phyloP scores from a whole-genome alignment of 1,140 invertebrate genomes.

The Drosophila tristis region DNA sequence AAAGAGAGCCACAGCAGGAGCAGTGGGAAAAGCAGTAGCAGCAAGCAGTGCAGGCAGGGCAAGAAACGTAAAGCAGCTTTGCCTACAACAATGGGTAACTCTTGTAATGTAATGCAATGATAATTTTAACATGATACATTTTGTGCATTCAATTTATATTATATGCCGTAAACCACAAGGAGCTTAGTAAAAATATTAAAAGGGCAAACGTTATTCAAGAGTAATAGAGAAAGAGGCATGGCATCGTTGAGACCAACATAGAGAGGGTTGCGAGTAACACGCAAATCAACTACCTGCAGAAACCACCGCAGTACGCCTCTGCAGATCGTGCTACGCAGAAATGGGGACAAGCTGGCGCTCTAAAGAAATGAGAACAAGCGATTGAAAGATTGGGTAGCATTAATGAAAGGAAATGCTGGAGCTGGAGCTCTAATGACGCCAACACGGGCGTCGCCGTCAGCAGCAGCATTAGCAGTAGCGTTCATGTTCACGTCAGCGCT shows the following conservation, averaged over 20 bases:
- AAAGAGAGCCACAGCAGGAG: constrained; percentile 4
- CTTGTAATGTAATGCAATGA: no score
- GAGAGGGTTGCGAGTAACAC: no score
- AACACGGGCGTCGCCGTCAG: constrained; percentile 17
- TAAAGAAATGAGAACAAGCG: constrained; percentile 23
- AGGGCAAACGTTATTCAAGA: no score
- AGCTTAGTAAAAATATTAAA: no score
- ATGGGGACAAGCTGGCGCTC: constrained; percentile 30
- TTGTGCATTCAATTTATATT: no score
- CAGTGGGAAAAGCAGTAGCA: not conserved
- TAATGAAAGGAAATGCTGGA: constrained; percentile 52
- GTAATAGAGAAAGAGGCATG: no score
- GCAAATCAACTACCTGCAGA: not conserved
- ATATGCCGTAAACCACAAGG: no score
- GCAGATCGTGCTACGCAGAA: constrained; percentile 46
- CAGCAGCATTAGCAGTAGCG: constrained; percentile 10
- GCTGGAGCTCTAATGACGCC: constrained; percentile 28
- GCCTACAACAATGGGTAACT: no score
- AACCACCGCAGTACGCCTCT: constrained; percentile 10
- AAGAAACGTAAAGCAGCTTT: no score
- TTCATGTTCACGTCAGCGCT: constrained; percentile 28
- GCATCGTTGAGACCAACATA: no score
- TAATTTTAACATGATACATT: no score
- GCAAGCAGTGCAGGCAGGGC: no score
- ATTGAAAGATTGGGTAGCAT: constrained; percentile 6